A percentile compares a stretch with the other conserved stretches of the same genome.
These are phyloP conservation scores for Chrysotoxum bicinctum DNA, from an alignment of 2,888 invertebrate genomes.

Conservation along the genomic window DNA sequence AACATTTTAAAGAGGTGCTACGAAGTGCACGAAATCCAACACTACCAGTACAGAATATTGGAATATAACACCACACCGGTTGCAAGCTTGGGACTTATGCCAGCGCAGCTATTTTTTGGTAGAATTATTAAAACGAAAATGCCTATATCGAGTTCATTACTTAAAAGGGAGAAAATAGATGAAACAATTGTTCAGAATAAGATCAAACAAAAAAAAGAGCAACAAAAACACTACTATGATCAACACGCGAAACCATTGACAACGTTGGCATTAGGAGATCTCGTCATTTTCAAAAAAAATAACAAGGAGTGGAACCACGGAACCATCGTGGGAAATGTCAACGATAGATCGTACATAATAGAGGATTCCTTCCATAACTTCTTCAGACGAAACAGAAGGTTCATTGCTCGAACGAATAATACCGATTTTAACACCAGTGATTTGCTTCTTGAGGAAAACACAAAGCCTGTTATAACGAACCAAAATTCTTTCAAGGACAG, in stretches of 20 bases:
- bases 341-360: conserved; percentile 43
- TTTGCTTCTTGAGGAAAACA: not conserved
- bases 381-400: conserved; percentile 32
- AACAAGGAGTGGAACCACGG: conserved; percentile 44
- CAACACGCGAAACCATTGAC: conserved; percentile 19
- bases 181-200: conserved; percentile 47
- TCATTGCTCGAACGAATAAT: conserved; percentile 37
- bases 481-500: no score
- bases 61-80: conserved; percentile 60
- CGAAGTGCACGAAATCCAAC: conserved; percentile 28
- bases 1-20: conserved; percentile 57
- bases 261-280: conserved; percentile 37
- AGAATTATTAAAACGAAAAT: conserved; percentile 28
- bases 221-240: conserved; percentile 25
- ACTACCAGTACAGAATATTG: conserved; percentile 37
- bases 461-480: not conserved
- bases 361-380: conserved; percentile 35
- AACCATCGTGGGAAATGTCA: conserved; percentile 15
- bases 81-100: conserved; percentile 46
- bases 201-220: conserved; percentile 37
- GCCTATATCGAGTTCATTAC: conserved; percentile 15
- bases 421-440: conserved; percentile 6
- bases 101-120: conserved; percentile 34
- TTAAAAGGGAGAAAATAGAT: conserved; percentile 31
- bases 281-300: conserved; percentile 61